phyloP scores from a whole-genome alignment of 2,888 invertebrate genomes.

The Linnaemya tessellans region DNA sequence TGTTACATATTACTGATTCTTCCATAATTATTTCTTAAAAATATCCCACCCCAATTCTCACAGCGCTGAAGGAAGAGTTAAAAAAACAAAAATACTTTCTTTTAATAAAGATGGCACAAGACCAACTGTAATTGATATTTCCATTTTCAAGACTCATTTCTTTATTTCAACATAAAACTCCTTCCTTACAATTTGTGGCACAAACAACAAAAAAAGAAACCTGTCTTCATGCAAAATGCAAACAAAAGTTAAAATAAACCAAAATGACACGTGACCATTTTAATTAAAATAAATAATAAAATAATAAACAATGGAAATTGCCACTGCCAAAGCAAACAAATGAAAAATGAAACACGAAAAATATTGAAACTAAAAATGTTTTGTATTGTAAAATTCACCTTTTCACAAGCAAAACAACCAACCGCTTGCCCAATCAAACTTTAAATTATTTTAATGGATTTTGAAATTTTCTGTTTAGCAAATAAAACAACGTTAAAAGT shows the following conservation, averaged over 20 bases:
- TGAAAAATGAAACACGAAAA: constrained; percentile 18
- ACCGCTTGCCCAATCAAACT: constrained; percentile 5
- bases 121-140: constrained; percentile 66
- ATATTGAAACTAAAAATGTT: constrained; percentile 54
- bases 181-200: constrained; percentile 8
- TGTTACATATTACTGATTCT: too few relatives aligned
- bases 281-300: constrained; percentile 75
- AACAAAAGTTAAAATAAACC: constrained; percentile 42
- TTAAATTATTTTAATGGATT: constrained; percentile 66
- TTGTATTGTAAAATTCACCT: constrained; percentile 42
- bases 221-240: constrained; percentile 45
- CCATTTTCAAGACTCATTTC: constrained; percentile 47
- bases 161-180: constrained; percentile 19
- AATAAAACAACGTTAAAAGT: constrained; percentile 38
- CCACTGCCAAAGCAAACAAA: constrained; percentile 43
- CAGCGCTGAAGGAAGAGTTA: background rate
- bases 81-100: constrained; percentile 19
- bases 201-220: constrained; percentile 22
- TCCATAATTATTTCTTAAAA: too few relatives aligned
- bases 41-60: background rate
- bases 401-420: background rate
- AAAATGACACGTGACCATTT: constrained; percentile 74
- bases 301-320: constrained; percentile 58
- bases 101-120: constrained; percentile 58
- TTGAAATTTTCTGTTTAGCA: constrained; percentile 54